Base-by-base conservation (phyloP, 2,797 vertebrate genomes). In the Margarornis squamiger region DNA sequence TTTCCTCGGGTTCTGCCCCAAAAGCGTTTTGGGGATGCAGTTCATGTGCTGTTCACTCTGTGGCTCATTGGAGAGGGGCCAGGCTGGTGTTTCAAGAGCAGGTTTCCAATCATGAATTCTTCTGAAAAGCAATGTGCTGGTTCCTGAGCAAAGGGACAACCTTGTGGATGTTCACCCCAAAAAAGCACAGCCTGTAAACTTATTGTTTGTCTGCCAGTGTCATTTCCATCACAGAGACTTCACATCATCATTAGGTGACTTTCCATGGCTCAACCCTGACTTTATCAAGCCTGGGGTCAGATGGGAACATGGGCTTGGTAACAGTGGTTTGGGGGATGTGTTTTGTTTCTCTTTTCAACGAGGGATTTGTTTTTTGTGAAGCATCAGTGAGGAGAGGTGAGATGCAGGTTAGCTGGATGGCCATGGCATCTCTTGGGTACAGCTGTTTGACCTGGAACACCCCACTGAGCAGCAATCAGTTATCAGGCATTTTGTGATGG, bases 251-350 rank as follows among this genome's bases (percentile, higher is more conserved):
- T 52, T 48, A 66, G 19, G 30, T 67, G 26, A 41, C 63, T 81
- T 32, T 29, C 61, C 27, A 20, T 18, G 2, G 10, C 24, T 85
- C 55, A n/a, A 13, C 12, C 12, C 24, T 14, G 71, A 16, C 26
- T 71, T 82, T 32, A 10, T 6, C 1, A 20, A 71, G 52, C 19
- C 55, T 77, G 52, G 36, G n/a, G 29, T 23, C 32, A 59, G 61
- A 26, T 5, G 59, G 36, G 59, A 88, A 8, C 2, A 0, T 1
- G 41, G 55, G 30, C 6, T 54, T 82, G 74, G 51, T 45, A 43
- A 29, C 2, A 20, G 15, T 4, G 49, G 1, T 10, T 7, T 14
- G 39, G 5, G 6, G n/a, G 4, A 5, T 4, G 4, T 17, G 7
- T 1, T 22, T 43, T 57, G 61, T 59, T 46, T 22, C 43, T 39